A percentile compares a stretch with the other conserved stretches of the same genome.
Evolutionary conservation across 1,140 invertebrate species (phyloP).

Genomic region (Caerostris darwini): DNA sequence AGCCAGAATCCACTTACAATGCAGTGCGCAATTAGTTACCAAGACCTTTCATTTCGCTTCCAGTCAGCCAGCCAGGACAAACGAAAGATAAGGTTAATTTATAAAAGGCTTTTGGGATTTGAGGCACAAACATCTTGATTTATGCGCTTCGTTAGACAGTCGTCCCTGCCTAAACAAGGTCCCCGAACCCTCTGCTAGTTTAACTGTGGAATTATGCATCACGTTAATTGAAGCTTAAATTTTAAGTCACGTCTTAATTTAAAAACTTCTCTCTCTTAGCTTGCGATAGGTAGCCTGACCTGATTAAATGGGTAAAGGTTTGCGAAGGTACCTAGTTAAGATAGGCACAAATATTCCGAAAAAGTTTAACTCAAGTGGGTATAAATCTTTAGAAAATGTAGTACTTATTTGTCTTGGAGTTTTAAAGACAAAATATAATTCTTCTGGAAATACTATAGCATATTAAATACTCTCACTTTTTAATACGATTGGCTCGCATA

Average conservation of each 20-base stretch:
- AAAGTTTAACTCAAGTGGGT: neutral
- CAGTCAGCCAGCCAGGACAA: neutral
- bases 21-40: constrained; percentile 16
- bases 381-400: neutral
- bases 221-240: constrained; percentile 72
- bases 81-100: constrained; percentile 71
- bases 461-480: no score
- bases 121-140: constrained; percentile 41
- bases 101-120: constrained; percentile 70
- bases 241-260: constrained; percentile 34
- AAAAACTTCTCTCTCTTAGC: neutral
- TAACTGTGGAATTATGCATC: constrained; percentile 55
- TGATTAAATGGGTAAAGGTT: constrained; percentile 15
- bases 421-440: neutral
- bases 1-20: neutral
- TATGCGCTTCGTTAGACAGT: neutral
- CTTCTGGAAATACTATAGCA: neutral
- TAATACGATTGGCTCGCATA: no score
- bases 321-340: neutral
- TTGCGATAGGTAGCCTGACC: neutral
- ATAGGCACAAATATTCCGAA: neutral
- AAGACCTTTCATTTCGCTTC: constrained; percentile 45
- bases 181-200: constrained; percentile 14
- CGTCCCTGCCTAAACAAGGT: neutral
- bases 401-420: neutral